Percentiles rank a stretch among this genome's conserved stretches.
phyloP scores from a whole-genome alignment of 2,888 invertebrate genomes.

The Hydriomena furcata region DNA sequence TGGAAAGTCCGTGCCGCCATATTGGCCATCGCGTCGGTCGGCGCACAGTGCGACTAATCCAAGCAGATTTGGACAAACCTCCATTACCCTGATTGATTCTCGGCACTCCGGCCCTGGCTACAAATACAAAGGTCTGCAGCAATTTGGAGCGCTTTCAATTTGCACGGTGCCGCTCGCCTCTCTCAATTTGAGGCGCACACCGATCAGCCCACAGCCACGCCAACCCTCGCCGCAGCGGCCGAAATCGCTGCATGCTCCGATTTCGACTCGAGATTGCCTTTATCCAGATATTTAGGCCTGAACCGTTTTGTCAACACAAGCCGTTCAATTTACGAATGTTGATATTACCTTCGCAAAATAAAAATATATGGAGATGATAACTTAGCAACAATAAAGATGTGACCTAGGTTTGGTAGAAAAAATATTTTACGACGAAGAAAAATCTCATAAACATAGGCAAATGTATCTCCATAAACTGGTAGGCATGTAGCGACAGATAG shows the following conservation, averaged over 20 bases:
- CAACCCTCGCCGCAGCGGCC: constrained; percentile 28
- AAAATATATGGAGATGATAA: too few relatives aligned
- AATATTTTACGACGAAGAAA: constrained; percentile 25
- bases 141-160: constrained; percentile 77
- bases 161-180: constrained; percentile 65
- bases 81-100: constrained; percentile 80
- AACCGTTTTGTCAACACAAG: constrained; percentile 16
- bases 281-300: constrained; percentile 10
- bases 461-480: constrained; percentile 37
- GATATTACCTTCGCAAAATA: too few relatives aligned
- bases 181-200: constrained; percentile 66
- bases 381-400: neutral
- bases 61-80: constrained; percentile 69
- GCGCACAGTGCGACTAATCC: constrained; percentile 69
- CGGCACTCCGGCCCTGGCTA: constrained; percentile 63
- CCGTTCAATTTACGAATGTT: too few relatives aligned
- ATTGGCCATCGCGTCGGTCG: constrained; percentile 42
- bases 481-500: constrained; percentile 41
- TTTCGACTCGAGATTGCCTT: constrained; percentile 28
- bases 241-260: constrained; percentile 24
- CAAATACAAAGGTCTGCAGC: constrained; percentile 76
- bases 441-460: constrained; percentile 30
- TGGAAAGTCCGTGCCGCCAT: constrained; percentile 51
- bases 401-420: constrained; percentile 21
- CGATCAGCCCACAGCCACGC: constrained; percentile 43